Percentiles rank a stretch among this genome's conserved stretches.
Conservation (phyloP, 2,797 vertebrate genomes). For the Characodon lateralis region DNA sequence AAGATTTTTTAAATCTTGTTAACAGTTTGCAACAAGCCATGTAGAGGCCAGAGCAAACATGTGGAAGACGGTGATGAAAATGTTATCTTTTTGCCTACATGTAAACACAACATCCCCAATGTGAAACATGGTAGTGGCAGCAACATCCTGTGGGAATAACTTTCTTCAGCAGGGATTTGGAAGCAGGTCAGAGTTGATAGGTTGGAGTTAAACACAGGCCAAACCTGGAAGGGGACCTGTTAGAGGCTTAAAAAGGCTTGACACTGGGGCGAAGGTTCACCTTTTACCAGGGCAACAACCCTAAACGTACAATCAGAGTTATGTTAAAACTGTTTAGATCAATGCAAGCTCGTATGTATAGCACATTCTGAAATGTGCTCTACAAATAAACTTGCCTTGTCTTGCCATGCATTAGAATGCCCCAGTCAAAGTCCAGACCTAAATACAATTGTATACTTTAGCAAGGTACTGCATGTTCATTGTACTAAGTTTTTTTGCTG, state of each 20-base stretch:
- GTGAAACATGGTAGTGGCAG: not conserved
- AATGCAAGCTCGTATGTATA: no score
- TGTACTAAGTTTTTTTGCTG: no score
- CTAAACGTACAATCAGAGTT: no score
- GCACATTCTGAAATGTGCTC: no score
- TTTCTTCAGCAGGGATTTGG: not conserved
- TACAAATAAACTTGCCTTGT: no score
- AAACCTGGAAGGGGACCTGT: not conserved
- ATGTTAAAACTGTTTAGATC: no score
- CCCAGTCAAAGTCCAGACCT: no score
- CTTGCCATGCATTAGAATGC: no score
- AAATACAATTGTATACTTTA: no score
- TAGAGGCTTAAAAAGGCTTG: not conserved
- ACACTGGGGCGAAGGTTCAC: no score
- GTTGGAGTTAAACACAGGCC: not conserved
- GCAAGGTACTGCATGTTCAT: no score
- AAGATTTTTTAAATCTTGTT: not conserved
- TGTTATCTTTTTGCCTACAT: not conserved
- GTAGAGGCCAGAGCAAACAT: not conserved
- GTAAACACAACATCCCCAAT: not conserved
- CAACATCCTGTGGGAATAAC: not conserved
- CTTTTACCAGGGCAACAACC: no score
- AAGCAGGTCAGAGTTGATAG: not conserved
- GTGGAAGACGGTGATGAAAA: not conserved
- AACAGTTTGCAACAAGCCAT: not conserved